Evolutionary conservation across 2,888 invertebrate species (phyloP).

Genomic region (Villa cingulata): DNA sequence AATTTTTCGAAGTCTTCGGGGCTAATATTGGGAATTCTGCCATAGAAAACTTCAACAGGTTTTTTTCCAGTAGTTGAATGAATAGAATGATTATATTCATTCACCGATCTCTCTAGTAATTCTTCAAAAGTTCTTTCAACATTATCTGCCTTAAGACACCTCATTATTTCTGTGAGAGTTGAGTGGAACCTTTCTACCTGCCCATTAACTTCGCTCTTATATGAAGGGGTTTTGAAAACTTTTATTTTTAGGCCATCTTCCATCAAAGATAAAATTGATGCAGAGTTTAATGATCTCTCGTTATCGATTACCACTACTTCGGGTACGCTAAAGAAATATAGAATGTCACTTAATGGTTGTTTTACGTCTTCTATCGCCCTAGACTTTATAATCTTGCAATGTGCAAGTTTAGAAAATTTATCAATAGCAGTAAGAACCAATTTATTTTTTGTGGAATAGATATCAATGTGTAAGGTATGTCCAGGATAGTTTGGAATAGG

Average conservation of each 20-base stretch:
- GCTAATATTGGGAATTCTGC: too few species aligned
- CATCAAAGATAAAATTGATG: too few species aligned
- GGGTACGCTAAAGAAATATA: slow-evolving; percentile 10
- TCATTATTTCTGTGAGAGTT: too few species aligned
- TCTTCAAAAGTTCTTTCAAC: slow-evolving; percentile 8
- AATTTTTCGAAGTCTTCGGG: too few species aligned
- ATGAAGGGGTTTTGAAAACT: too few species aligned
- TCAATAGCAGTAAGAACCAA: slow-evolving; percentile 3
- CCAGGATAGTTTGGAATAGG: background rate
- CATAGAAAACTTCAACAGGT: background rate
- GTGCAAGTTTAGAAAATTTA: background rate
- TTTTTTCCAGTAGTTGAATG: slow-evolving; percentile 1
- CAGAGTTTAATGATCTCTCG: slow-evolving; percentile 2
- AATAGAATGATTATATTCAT: background rate
- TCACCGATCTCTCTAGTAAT: slow-evolving; percentile 8
- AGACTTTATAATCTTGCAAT: background rate
- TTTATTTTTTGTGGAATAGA: slow-evolving; percentile 5
- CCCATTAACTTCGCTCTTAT: too few species aligned
- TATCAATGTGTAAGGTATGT: background rate
- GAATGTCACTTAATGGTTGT: slow-evolving; percentile 9
- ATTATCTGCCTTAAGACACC: background rate
- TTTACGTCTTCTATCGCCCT: slow-evolving; percentile 7
- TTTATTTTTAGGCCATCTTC: too few species aligned
- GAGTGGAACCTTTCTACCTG: too few species aligned
- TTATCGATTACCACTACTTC: slow-evolving; percentile 12